phyloP scores from a whole-genome alignment of 2,113 vertebrate genomes.

The Tachycineta bicolor region DNA sequence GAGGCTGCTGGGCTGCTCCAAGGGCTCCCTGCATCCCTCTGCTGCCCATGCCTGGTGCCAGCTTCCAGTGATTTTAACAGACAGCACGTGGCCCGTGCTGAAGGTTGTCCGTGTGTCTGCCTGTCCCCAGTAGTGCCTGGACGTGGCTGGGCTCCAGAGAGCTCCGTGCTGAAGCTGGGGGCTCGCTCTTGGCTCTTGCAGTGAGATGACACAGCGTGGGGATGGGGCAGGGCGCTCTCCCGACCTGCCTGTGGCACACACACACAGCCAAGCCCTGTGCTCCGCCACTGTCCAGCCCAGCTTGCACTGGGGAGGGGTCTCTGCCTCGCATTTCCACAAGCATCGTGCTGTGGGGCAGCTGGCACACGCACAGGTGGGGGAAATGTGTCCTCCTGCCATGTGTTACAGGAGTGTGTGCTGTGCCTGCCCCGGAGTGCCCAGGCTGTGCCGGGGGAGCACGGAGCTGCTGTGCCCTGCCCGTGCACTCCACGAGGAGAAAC shows the following conservation, averaged over 20 bases:
- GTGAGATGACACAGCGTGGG: accelerated
- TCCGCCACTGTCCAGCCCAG: neutral
- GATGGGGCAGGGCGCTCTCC: neutral
- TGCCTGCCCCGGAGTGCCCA: accelerated
- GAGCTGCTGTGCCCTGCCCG: neutral
- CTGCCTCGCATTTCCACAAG: neutral
- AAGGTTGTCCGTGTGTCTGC: neutral
- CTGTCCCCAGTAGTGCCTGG: neutral
- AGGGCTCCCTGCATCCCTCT: neutral
- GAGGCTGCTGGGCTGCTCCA: neutral
- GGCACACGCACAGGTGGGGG: neutral
- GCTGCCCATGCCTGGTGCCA: neutral
- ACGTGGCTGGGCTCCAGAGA: neutral
- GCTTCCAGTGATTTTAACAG: neutral
- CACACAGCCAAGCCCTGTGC: neutral
- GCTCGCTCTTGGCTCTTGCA: neutral
- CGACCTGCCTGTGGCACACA: neutral
- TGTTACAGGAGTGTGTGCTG: accelerated
- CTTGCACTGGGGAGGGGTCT: neutral
- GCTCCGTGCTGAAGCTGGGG: neutral
- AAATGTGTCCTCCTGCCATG: accelerated
- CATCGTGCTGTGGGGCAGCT: neutral
- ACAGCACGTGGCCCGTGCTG: neutral
- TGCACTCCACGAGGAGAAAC: accelerated
- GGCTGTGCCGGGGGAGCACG: neutral